A percentile compares a stretch with the other conserved stretches of the same genome.
Conservation (phyloP, 2,113 vertebrate genomes). For the Pungitius pungitius region DNA sequence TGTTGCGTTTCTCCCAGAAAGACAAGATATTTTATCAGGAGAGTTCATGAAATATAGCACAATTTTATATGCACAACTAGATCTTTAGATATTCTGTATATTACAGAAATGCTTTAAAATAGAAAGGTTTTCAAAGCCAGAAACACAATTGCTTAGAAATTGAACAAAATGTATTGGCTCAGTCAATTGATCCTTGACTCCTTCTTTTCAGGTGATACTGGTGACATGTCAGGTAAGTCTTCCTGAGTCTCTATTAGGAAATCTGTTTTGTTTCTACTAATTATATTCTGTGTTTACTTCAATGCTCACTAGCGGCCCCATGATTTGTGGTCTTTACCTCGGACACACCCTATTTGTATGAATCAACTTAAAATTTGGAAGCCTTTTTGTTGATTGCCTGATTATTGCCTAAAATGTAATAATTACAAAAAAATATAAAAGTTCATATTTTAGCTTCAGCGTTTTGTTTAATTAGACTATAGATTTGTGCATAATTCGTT, state of each 20-base stretch:
- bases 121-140: neutral
- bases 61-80: neutral
- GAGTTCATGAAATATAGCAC: too few relatives aligned
- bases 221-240: slow-evolving; percentile 96
- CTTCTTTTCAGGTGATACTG: slow-evolving; percentile 89
- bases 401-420: neutral
- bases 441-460: neutral
- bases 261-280: neutral
- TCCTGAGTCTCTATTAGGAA: neutral
- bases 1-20: neutral
- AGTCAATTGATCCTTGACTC: slow-evolving; percentile 11
- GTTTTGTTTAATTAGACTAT: neutral
- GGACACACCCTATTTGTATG: neutral
- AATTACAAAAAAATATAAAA: neutral
- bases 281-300: slow-evolving; percentile 33
- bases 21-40: neutral
- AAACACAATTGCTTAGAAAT: neutral
- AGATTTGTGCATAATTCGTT: neutral
- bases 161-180: neutral
- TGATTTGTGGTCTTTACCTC: neutral
- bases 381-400: neutral
- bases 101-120: neutral
- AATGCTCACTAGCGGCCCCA: slow-evolving; percentile 68
- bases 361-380: neutral
- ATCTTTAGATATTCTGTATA: neutral